Conservation (phyloP, 2,797 vertebrate genomes). For the Betta splendens region DNA sequence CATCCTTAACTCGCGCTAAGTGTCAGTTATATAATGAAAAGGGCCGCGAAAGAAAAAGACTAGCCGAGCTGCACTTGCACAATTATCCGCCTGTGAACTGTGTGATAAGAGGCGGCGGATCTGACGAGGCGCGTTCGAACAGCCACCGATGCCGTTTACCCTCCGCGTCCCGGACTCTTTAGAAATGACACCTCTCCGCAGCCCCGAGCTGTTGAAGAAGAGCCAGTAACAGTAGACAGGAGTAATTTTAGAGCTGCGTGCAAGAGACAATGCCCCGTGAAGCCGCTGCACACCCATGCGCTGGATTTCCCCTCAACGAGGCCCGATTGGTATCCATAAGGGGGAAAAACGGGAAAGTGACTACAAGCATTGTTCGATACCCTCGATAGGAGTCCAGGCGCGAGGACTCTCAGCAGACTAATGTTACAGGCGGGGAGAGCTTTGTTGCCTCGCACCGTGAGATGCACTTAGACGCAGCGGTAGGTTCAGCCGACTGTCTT, state of each 20-base stretch:
- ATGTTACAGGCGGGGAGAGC: conserved; percentile 36
- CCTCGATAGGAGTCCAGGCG: conserved; percentile 39
- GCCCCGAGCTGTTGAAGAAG: conserved; percentile 57
- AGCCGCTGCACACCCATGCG: conserved; percentile 51
- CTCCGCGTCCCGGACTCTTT: conserved; percentile 12
- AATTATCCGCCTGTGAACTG: conserved; percentile 35
- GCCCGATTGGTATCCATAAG: conserved; percentile 58
- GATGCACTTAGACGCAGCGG: conserved; percentile 40
- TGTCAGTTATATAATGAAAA: conserved; percentile 6
- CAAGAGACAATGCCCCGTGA: conserved; percentile 56
- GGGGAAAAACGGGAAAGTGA: conserved; percentile 42
- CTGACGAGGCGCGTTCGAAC: conserved; percentile 45
- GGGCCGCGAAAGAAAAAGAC: conserved; percentile 6
- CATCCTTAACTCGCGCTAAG: not conserved
- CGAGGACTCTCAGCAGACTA: conserved; percentile 37
- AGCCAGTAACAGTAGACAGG: conserved; percentile 41
- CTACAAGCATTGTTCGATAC: conserved; percentile 53
- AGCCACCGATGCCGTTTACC: conserved; percentile 31
- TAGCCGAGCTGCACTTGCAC: conserved; percentile 18
- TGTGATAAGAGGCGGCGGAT: conserved; percentile 40
- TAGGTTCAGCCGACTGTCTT: conserved; percentile 46
- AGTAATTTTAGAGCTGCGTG: conserved; percentile 69
- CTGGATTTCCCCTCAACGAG: conserved; percentile 60
- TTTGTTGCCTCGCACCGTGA: conserved; percentile 26
- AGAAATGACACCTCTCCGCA: conserved; percentile 46